Base-by-base conservation (phyloP, 2,888 invertebrate species). In the Hemistola chrysoprasaria region DNA sequence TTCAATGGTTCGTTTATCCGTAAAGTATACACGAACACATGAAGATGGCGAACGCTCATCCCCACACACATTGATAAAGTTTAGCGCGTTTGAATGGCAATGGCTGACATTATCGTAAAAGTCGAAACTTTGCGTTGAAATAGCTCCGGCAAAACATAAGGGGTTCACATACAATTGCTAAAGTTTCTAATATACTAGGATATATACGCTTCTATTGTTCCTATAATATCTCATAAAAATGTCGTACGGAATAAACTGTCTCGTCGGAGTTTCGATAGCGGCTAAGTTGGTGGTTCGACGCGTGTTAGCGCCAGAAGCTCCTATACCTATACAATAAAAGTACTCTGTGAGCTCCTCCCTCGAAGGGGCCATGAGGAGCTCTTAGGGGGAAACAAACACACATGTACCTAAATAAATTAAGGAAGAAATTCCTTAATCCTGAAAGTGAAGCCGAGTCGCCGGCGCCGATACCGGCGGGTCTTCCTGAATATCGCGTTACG, bases 51-150 rank as follows among this genome's bases (percentile, higher is more conserved):
- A 76, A 77, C 77, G 81, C 78, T 83, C 83, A 84, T 84, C 84
- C 84, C 75, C 78, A 74, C 83, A 79, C 83, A 79, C 86, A 85
- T 83, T 84, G 85, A 84, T 85, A 85, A 88, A 87, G 83, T 88
- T 87, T 76, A 80, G 78, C 85, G 79, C 75, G 83, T 86, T 83
- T 83, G 85, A 85, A 87, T 85, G 84, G 85, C 85, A 87, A 88
- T 80, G 86, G 82, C 84, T 82, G 85, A 80, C 86, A 87, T 88
- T 87, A 88, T 84, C 87, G 87, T 87, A 86, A 87, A 87, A 86
- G 86, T 80, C 71, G 81, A 71, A 86, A 87, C 83, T 88, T 86
- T 81, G 77, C 72, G 81, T 81, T 73, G 79, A 71, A 84, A 85
- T 76, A 78, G 84, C 84, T 74, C 69, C 71, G 65, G 62, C 82